A percentile compares a stretch with the other conserved stretches of the same genome.
Evolutionary conservation across 2,797 vertebrate genomes (phyloP).

Genomic region (Tapirus indicus): DNA sequence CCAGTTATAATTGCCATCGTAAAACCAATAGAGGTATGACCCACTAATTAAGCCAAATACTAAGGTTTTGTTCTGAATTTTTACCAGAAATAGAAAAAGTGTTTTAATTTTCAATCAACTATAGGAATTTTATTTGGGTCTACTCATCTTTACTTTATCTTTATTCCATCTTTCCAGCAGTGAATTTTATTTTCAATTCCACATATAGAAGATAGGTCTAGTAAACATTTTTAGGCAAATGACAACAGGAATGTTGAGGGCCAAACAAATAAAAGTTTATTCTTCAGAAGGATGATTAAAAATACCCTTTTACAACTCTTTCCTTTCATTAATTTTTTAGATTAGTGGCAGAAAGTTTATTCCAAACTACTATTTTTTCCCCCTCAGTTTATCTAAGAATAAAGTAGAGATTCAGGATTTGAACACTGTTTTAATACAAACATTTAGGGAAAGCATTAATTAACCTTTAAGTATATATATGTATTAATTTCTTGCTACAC

Average conservation of each 20-base stretch:
- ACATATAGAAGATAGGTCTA: background rate
- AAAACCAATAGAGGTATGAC: background rate
- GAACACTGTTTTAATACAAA: background rate
- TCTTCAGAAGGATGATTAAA: background rate
- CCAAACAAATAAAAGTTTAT: background rate
- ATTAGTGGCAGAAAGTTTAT: background rate
- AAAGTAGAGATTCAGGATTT: background rate
- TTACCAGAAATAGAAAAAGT: background rate
- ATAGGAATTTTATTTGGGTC: background rate
- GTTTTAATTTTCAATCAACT: background rate
- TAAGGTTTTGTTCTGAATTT: slow-evolving; percentile 40
- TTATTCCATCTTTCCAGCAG: background rate
- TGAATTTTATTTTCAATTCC: background rate
- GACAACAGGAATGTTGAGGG: background rate
- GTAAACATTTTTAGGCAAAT: background rate
- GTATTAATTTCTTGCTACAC: background rate
- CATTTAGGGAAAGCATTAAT: background rate
- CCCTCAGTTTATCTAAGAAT: background rate
- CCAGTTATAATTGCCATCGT: background rate
- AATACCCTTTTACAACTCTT: background rate
- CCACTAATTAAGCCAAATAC: background rate
- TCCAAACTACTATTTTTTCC: background rate
- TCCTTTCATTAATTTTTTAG: background rate
- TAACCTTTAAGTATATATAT: background rate
- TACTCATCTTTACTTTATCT: background rate